Evolutionary conservation across 2,797 vertebrate genomes (phyloP).

Genomic region (Sebastes baramenuke): DNA sequence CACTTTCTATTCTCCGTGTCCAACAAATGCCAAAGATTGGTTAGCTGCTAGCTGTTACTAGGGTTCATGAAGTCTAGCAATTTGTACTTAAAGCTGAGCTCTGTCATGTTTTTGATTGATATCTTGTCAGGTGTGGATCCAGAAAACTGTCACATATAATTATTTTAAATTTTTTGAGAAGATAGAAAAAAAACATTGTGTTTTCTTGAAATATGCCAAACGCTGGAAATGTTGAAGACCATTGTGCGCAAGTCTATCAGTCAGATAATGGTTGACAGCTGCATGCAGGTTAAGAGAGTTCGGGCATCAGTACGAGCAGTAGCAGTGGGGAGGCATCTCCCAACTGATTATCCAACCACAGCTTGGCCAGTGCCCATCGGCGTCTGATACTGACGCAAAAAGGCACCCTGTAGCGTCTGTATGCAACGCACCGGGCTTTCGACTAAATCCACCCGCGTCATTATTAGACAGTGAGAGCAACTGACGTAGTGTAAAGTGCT

Average conservation of each 20-base stretch:
- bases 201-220: background rate
- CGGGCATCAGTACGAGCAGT: background rate
- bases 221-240: background rate
- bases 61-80: background rate
- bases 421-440: background rate
- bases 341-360: background rate
- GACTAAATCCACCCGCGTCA: too few species aligned
- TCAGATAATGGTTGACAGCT: background rate
- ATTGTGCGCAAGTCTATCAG: background rate
- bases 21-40: background rate
- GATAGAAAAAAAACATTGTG: background rate
- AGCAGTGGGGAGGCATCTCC: background rate
- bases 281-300: background rate
- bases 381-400: background rate
- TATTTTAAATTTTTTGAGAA: background rate
- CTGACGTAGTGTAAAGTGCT: too few species aligned
- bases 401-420: background rate
- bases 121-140: background rate
- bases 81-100: background rate
- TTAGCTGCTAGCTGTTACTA: background rate
- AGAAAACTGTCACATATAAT: background rate
- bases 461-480: too few species aligned
- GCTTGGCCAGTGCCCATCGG: background rate
- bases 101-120: background rate
- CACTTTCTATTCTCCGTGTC: background rate